These are phyloP conservation scores for Ploceus nigricollis DNA, from an alignment of 2,113 vertebrate genomes.

Conservation along the genomic window DNA sequence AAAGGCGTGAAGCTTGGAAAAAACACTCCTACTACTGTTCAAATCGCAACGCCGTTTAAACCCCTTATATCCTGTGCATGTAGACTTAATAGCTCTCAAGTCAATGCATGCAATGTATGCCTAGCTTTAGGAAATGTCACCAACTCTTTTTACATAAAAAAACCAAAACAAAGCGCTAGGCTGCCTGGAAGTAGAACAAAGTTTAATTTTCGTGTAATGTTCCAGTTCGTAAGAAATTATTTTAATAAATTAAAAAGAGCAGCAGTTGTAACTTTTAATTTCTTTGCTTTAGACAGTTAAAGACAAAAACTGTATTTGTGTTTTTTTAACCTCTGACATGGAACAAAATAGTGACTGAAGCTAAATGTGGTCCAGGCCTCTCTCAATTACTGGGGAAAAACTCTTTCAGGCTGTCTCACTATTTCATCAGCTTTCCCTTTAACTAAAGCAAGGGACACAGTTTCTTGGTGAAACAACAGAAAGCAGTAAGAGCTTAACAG, in stretches of 20 bases:
- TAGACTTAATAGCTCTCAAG: not conserved
- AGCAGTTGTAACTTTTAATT: not conserved
- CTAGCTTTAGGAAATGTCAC: slow-evolving; percentile 29
- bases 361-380: not conserved
- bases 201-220: not conserved
- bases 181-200: not conserved
- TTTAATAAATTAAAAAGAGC: not conserved
- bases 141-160: not conserved
- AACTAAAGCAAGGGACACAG: slow-evolving; percentile 17
- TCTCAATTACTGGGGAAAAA: not conserved
- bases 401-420: not conserved
- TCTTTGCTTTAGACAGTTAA: not conserved
- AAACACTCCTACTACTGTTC: not conserved
- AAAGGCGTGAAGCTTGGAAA: not conserved
- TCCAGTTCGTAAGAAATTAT: not conserved
- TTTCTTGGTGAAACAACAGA: slow-evolving; percentile 38
- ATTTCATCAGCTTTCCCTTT: slow-evolving; percentile 37
- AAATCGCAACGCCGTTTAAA: not conserved
- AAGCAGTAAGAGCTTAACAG: slow-evolving; percentile 43
- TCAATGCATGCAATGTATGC: not conserved
- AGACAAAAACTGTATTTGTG: not conserved
- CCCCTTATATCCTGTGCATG: not conserved
- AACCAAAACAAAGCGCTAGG: not conserved
- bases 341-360: not conserved
- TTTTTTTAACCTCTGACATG: not conserved